Conservation (phyloP, 1,140 invertebrate genomes). For the Polypedilum pembai region DNA sequence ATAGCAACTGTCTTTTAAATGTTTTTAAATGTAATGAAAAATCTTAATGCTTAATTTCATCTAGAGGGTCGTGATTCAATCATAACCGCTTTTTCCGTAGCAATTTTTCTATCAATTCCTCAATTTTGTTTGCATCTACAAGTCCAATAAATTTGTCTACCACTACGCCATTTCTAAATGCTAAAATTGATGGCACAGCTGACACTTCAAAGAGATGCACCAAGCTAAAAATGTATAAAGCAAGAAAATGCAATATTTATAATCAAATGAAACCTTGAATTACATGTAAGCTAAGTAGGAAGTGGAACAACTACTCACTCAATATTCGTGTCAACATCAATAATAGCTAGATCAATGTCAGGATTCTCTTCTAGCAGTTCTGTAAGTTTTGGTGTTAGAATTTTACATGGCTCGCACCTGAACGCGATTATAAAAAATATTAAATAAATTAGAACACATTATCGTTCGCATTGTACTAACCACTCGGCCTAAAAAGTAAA, state of each 20-base stretch:
- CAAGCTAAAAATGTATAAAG: conserved; percentile 31
- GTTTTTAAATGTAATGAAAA: neutral
- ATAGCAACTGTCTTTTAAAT: neutral
- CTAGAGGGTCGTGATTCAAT: neutral
- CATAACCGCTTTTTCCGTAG: conserved; percentile 15
- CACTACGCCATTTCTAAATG: conserved; percentile 77
- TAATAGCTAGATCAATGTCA: conserved; percentile 77
- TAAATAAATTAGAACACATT: neutral
- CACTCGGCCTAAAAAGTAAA: conserved; percentile 57
- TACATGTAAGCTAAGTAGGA: neutral
- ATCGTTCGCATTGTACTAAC: conserved; percentile 42
- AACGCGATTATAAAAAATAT: neutral
- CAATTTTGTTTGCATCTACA: conserved; percentile 75
- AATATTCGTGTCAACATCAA: conserved; percentile 85
- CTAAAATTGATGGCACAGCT: conserved; percentile 85
- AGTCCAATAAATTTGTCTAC: conserved; percentile 89
- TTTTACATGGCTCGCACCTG: conserved; percentile 84
- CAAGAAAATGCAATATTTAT: conserved; percentile 28
- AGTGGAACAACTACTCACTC: conserved; percentile 49
- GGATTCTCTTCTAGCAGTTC: conserved; percentile 67
- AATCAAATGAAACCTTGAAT: neutral
- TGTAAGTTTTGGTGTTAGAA: conserved; percentile 83
- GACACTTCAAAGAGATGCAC: conserved; percentile 78
- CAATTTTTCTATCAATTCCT: conserved; percentile 72
- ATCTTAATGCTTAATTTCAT: conserved; percentile 12